phyloP scores from a whole-genome alignment of 2,797 vertebrate genomes.

The Masticophis lateralis region DNA sequence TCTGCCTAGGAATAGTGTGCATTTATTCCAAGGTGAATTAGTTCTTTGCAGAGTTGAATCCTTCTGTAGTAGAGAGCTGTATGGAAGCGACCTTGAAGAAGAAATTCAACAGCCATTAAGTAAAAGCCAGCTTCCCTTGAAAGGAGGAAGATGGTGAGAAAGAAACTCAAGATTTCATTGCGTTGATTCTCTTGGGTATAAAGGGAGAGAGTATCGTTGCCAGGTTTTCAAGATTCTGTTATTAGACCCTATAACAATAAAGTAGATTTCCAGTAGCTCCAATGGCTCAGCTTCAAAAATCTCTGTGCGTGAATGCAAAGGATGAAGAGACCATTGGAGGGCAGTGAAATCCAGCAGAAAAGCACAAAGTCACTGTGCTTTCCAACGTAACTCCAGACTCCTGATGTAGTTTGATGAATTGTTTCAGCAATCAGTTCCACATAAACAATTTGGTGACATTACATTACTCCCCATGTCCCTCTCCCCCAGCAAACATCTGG shows the following conservation, averaged over 20 bases:
- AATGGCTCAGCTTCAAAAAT: background rate
- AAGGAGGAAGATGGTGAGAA: background rate
- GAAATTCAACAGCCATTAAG: background rate
- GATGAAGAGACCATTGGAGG: background rate
- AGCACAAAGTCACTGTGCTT: background rate
- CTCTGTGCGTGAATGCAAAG: background rate
- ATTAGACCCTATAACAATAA: background rate
- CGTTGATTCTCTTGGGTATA: background rate
- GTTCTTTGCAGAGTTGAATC: background rate
- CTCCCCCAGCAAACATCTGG: background rate
- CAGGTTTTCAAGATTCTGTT: background rate
- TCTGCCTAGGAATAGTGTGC: background rate
- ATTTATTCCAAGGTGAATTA: background rate
- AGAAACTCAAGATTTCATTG: background rate
- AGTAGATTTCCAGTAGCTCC: background rate
- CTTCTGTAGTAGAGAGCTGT: background rate
- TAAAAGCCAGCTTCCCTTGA: background rate
- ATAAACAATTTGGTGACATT: background rate
- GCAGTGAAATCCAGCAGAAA: background rate
- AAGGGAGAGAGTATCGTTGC: background rate
- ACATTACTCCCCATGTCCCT: background rate
- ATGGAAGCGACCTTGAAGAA: background rate
- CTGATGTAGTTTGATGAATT: background rate
- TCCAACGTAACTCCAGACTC: background rate
- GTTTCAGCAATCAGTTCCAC: background rate